Evolutionary conservation across 2,797 vertebrate genomes (phyloP), one percentile per base, ranked within the genome.

Genomic region (Lateolabrax maculatus): DNA sequence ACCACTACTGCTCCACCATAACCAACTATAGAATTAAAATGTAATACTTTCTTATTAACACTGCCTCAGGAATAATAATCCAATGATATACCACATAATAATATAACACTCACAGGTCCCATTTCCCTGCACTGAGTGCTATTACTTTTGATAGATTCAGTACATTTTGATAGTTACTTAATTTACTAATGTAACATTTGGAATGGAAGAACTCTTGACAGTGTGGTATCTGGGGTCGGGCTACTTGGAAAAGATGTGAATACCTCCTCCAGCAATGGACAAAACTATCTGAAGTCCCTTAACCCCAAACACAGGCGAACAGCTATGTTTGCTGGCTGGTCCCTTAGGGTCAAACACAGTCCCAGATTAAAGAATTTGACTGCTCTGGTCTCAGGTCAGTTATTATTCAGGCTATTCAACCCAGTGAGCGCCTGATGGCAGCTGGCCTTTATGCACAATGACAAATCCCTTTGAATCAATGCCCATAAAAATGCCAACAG

Each of bases 401-500:
- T 77, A 58, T 29, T 55, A 73, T 63, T 27, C 43, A 52, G 58
- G 8, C 41, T 43, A 5, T 71, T 79, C 51, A 77, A 55, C 57
- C 25, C 41, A 49, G 62, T 64, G 55, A 44, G 48, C 76, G 72
- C 69, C 62, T 73, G 70, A 81, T 78, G 75, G 68, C 75, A 75
- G 56, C 69, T 55, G 2, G 62, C 37, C 57, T 88, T 88, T 72
- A 57, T 72, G 43, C 21, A 74, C 9, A 34, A 4, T 52, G 75
- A 84, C 74, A 82, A 81, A 79, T 43, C 34, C 57, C 64, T 79
- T 19, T 58, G 71, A 91, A 68, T 64, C 6, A 68, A 29, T 60
- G 82, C 46, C 80, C 77, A 51, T 76, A 66, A 81, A 87, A 25
- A 67, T 58, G 71, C 31, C 83, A 75, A 10, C 29, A 69, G 1